A percentile compares a stretch with the other conserved stretches of the same genome.
Evolutionary conservation across 2,797 vertebrate genomes (phyloP).

Genomic region (Tokudaia tokunoshimensis): DNA sequence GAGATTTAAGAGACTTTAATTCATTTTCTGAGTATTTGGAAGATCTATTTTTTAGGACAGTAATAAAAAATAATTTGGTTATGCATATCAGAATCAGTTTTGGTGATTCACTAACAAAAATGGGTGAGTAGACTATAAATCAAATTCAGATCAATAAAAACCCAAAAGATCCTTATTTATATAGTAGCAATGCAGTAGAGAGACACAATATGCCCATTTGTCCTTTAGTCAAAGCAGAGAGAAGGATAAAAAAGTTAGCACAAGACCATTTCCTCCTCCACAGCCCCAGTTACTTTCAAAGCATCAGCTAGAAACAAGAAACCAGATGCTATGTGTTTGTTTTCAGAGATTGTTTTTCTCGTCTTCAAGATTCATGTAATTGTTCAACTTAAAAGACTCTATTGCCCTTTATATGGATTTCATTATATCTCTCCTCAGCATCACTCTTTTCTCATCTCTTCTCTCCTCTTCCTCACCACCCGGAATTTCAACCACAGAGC

Average conservation of each 20-base stretch:
- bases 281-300: background rate
- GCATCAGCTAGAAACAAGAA: background rate
- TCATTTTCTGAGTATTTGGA: constrained; percentile 39
- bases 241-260: background rate
- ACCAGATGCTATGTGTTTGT: background rate
- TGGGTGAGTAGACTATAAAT: background rate
- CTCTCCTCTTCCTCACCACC: background rate
- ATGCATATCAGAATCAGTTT: background rate
- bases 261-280: background rate
- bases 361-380: background rate
- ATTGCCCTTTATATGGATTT: background rate
- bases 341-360: background rate
- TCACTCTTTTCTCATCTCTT: background rate
- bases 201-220: background rate
- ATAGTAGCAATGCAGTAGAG: background rate
- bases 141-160: constrained; percentile 22
- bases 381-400: background rate
- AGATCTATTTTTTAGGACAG: background rate
- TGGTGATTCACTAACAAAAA: background rate
- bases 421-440: background rate
- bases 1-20: background rate
- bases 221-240: constrained; percentile 32
- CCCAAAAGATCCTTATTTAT: background rate
- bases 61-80: background rate
- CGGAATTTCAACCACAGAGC: background rate